phyloP scores from a whole-genome alignment of 2,888 invertebrate genomes.

The Sturmia bella region DNA sequence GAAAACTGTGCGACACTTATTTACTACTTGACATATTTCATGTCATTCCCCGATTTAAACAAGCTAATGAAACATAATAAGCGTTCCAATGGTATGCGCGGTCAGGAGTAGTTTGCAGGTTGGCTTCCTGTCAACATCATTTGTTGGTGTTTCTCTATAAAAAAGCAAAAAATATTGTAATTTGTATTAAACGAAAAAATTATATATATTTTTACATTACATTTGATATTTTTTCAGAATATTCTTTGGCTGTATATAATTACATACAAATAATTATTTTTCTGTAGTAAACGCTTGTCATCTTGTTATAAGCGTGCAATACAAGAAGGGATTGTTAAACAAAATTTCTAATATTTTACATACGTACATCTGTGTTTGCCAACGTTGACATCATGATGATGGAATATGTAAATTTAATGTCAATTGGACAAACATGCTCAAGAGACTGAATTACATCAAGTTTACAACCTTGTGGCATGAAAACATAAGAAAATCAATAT shows the following conservation, averaged over 20 bases:
- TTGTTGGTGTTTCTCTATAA: no score
- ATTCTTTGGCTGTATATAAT: neutral
- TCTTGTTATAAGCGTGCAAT: constrained; percentile 25
- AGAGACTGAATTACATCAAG: constrained; percentile 29
- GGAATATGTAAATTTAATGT: constrained; percentile 45
- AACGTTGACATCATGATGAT: constrained; percentile 20
- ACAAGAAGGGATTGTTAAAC: neutral
- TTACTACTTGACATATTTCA: no score
- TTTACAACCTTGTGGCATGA: constrained; percentile 42
- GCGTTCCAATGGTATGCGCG: no score
- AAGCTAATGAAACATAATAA: no score
- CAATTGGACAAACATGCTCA: constrained; percentile 34
- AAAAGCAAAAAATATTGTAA: no score
- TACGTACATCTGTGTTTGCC: neutral
- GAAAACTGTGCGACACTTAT: no score
- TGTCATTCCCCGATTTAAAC: no score
- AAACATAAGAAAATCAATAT: constrained; percentile 37
- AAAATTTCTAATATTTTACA: constrained; percentile 10
- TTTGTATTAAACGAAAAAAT: no score
- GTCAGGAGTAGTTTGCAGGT: no score
- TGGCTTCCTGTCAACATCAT: no score
- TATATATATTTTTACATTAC: no score
- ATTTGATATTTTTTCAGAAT: neutral
- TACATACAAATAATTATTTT: neutral
- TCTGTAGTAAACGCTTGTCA: constrained; percentile 10